Percentiles rank a stretch among this genome's conserved stretches.
Evolutionary conservation across 2,888 invertebrate genomes (phyloP).

Genomic region (Gastracanthus pulcherrimus): DNA sequence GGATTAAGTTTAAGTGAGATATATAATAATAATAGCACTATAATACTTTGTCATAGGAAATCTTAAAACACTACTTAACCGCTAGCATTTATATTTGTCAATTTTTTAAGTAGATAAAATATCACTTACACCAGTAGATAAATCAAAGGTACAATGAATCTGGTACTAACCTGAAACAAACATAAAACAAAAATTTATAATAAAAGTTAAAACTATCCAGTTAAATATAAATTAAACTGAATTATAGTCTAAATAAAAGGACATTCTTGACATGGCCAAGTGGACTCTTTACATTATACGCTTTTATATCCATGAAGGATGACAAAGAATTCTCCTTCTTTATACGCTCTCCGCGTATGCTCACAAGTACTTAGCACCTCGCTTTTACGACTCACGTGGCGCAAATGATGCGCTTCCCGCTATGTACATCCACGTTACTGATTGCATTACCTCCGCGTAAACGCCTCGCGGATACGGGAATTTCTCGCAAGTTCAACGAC

Average conservation of each 20-base stretch:
- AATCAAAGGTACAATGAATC: not conserved
- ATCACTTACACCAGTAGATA: not conserved
- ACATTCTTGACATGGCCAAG: no score
- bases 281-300: not conserved
- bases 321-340: not conserved
- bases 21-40: no score
- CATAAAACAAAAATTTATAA: not conserved
- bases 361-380: not conserved
- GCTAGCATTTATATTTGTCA: no score
- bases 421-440: not conserved
- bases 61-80: no score
- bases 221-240: no score
- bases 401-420: not conserved
- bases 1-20: no score
- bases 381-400: not conserved
- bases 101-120: not conserved
- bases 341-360: no score
- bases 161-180: conserved; percentile 26
- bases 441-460: not conserved
- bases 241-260: no score
- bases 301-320: no score
- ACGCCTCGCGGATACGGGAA: conserved; percentile 5
- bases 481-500: conserved; percentile 17
- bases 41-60: no score
- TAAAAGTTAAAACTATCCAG: not conserved